Evolutionary conservation across 2,888 invertebrate species (phyloP).

Genomic region (Sarcophaga carnaria): DNA sequence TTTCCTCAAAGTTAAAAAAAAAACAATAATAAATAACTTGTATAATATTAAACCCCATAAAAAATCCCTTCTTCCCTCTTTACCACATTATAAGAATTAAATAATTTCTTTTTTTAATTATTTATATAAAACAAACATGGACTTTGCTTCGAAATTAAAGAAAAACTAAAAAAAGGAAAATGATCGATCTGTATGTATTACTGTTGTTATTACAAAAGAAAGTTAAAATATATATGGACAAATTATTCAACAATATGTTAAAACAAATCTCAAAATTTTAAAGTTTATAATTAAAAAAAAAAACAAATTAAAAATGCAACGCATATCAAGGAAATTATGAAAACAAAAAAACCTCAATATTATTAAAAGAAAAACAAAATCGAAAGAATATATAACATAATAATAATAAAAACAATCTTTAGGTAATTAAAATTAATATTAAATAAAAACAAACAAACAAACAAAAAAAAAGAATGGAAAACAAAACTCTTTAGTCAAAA

Average conservation of each 20-base stretch:
- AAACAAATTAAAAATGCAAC: conserved; percentile 56
- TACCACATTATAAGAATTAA: not conserved
- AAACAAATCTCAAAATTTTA: conserved; percentile 66
- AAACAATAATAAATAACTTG: conserved; percentile 64
- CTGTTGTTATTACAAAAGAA: conserved; percentile 61
- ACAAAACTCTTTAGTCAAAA: conserved; percentile 77
- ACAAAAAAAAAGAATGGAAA: conserved; percentile 34
- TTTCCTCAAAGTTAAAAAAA: conserved; percentile 69
- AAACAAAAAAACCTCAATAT: conserved; percentile 70
- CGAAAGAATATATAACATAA: not conserved
- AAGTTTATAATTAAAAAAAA: conserved; percentile 26
- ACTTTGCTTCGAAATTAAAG: conserved; percentile 58
- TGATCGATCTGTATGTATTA: conserved; percentile 62
- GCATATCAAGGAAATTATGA: conserved; percentile 69
- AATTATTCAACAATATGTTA: conserved; percentile 53
- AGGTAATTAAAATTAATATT: conserved; percentile 78
- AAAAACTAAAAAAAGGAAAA: not conserved
- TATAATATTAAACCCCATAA: conserved; percentile 47
- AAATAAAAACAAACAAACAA: not conserved
- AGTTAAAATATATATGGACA: conserved; percentile 19
- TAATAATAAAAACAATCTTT: conserved; percentile 68
- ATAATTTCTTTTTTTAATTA: not conserved
- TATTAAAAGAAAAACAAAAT: conserved; percentile 74
- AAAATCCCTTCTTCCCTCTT: conserved; percentile 25
- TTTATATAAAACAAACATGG: conserved; percentile 20